Conservation (phyloP, 1,140 invertebrate species). For the Drosophila equinoxialis region DNA sequence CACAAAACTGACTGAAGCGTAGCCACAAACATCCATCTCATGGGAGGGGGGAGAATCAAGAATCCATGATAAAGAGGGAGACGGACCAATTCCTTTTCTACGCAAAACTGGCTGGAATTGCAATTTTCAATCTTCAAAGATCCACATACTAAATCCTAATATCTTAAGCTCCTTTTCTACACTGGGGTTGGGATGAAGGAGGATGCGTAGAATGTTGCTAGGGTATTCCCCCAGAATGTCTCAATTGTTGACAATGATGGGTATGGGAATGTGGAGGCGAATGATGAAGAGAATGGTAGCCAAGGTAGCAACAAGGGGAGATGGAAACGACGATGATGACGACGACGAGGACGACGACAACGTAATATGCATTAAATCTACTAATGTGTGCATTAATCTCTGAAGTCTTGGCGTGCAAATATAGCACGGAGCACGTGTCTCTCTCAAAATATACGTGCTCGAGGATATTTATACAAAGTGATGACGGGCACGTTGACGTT, state of each 20-base stretch:
- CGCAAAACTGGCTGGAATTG: slow-evolving; percentile 19
- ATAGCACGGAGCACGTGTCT: slow-evolving; percentile 68
- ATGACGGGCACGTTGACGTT: slow-evolving; percentile 69
- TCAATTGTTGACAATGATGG: slow-evolving; percentile 53
- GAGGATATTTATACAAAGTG: slow-evolving; percentile 82
- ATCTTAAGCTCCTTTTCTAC: slow-evolving; percentile 32
- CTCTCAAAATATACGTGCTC: slow-evolving; percentile 76
- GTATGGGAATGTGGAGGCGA: background rate
- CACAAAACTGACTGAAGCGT: slow-evolving; percentile 25
- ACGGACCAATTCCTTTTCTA: background rate
- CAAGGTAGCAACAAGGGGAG: slow-evolving; percentile 36
- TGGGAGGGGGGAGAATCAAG: background rate
- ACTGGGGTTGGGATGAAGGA: background rate
- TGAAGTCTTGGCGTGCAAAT: slow-evolving; percentile 61
- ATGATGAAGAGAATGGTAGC: slow-evolving; percentile 34
- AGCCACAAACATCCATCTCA: slow-evolving; percentile 25
- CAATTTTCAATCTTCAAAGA: slow-evolving; percentile 27
- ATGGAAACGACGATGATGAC: background rate
- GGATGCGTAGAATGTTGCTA: slow-evolving; percentile 32
- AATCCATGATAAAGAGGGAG: too few species aligned
- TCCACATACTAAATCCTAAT: slow-evolving; percentile 41
- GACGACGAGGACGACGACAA: slow-evolving; percentile 25
- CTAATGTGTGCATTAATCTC: slow-evolving; percentile 83
- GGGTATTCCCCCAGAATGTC: slow-evolving; percentile 78
- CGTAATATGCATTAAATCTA: slow-evolving; percentile 82